These are phyloP conservation scores for Psittacula cyanocephala DNA, from an alignment of 2,113 vertebrate genomes.

Conservation along the genomic window DNA sequence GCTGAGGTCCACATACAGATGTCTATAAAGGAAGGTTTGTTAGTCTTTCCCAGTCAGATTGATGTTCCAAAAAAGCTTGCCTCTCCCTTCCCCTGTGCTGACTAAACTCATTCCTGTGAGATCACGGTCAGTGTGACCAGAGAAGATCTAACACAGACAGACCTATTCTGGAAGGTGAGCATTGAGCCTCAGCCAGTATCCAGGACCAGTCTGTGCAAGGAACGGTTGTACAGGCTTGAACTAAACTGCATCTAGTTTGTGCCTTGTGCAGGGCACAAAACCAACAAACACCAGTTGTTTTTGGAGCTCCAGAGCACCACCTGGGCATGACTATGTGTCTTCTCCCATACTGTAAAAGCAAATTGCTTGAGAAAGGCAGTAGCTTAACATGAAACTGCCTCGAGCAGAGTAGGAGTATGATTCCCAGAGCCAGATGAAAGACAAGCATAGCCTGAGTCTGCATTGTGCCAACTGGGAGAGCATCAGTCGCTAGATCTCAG, in stretches of 20 bases:
- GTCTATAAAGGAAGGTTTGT: conserved; percentile 15
- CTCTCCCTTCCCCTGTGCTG: conserved; percentile 24
- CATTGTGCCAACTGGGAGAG: background rate
- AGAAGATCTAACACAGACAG: conserved; percentile 16
- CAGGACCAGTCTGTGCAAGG: background rate
- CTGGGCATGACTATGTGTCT: background rate
- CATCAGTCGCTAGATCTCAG: background rate
- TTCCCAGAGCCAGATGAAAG: background rate
- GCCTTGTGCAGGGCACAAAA: background rate
- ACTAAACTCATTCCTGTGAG: conserved; percentile 55
- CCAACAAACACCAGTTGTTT: background rate
- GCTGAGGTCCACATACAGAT: background rate
- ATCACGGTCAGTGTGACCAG: conserved; percentile 63
- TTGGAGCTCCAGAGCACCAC: background rate
- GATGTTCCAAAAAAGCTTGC: background rate
- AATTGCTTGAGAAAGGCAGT: background rate
- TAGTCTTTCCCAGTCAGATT: background rate
- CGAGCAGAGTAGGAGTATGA: fast-evolving
- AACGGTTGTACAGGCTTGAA: background rate
- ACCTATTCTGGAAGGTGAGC: conserved; percentile 49
- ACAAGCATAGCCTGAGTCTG: background rate
- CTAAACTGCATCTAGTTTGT: background rate
- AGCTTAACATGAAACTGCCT: background rate
- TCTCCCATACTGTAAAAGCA: background rate
- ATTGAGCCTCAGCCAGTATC: background rate